phyloP scores from a whole-genome alignment of 2,113 vertebrate genomes.

The Rhinoderma darwinii region DNA sequence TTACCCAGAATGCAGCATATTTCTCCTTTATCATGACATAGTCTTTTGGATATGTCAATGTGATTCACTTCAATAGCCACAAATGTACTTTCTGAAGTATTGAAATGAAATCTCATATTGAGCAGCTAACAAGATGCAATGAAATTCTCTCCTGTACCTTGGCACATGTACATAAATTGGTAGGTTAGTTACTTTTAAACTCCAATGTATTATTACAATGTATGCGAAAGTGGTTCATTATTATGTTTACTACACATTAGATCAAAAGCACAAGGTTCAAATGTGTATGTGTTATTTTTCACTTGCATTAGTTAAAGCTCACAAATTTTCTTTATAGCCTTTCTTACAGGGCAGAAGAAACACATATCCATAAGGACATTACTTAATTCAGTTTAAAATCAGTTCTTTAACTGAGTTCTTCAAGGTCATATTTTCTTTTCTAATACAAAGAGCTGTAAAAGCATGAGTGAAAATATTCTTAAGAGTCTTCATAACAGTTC shows the following conservation, averaged over 20 bases:
- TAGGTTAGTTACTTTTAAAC: constrained; percentile 26
- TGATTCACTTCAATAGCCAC: constrained; percentile 33
- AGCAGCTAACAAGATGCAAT: constrained; percentile 36
- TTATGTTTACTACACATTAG: constrained; percentile 22
- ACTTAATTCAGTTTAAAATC: constrained; percentile 1
- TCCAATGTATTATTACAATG: constrained; percentile 19
- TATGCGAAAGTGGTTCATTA: constrained; percentile 31
- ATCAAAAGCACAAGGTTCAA: not conserved
- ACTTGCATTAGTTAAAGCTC: not conserved
- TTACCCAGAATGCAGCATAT: constrained; percentile 20
- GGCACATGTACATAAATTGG: constrained; percentile 35
- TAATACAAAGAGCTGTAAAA: not conserved
- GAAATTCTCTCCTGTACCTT: constrained; percentile 10
- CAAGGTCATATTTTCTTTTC: not conserved
- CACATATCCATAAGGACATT: not conserved
- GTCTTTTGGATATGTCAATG: constrained; percentile 12
- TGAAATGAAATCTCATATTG: constrained; percentile 39
- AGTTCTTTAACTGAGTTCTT: not conserved
- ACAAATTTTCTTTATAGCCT: not conserved
- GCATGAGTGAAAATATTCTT: not conserved
- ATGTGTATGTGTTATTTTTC: not conserved
- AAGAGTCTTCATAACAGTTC: not conserved
- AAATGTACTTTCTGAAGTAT: constrained; percentile 25
- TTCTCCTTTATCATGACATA: constrained; percentile 30
- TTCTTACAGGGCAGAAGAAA: not conserved